These are phyloP conservation scores for Procambarus virginalis DNA, from an alignment of 1,140 invertebrate species.

Conservation along the genomic window DNA sequence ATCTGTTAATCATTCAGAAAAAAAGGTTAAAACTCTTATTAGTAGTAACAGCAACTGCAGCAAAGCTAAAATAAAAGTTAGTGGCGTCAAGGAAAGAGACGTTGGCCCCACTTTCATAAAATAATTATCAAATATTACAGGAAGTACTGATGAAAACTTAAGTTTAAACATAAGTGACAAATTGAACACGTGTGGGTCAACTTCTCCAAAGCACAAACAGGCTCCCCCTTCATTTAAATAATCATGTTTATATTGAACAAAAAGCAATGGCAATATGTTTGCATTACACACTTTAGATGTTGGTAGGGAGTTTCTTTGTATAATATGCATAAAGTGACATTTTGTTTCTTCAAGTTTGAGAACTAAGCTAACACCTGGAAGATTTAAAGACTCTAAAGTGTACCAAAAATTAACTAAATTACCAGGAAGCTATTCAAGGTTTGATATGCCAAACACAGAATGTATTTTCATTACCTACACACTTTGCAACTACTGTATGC, in stretches of 20 bases:
- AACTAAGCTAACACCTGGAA: no score
- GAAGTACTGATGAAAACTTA: not conserved
- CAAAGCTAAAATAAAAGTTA: slow-evolving; percentile 12
- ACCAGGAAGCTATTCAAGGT: no score
- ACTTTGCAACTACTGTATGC: no score
- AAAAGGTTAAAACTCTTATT: not conserved
- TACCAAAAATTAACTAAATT: no score
- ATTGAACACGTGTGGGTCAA: not conserved
- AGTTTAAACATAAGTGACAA: not conserved
- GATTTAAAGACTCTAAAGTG: no score
- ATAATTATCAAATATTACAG: not conserved
- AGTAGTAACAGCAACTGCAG: not conserved
- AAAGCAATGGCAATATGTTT: not conserved
- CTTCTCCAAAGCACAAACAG: slow-evolving; percentile 2
- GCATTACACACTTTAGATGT: no score
- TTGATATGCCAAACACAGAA: no score
- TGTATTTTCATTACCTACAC: no score
- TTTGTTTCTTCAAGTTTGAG: no score
- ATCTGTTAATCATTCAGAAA: not conserved
- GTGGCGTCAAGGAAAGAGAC: not conserved
- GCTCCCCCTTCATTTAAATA: not conserved
- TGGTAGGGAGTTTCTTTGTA: no score
- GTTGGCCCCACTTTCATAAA: slow-evolving; percentile 6
- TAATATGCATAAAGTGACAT: no score
- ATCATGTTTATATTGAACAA: not conserved